Base-by-base conservation (phyloP, 2,113 vertebrate species). In the Lonchura striata region DNA sequence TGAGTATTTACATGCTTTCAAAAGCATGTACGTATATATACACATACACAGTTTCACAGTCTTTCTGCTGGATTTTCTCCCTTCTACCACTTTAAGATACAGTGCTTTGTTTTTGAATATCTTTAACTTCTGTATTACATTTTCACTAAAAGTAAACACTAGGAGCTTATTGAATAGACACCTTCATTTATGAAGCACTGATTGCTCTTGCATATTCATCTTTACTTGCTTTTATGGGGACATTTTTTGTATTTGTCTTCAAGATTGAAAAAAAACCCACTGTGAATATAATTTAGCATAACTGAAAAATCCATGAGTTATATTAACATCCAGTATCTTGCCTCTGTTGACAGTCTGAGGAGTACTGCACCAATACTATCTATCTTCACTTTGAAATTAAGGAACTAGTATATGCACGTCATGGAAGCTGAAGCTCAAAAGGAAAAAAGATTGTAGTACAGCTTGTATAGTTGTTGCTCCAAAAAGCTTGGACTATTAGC, bases 161-260 rank as follows among this genome's bases (percentile, higher is more conserved):
- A 75, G n/a, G 44, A 63, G 44, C 44, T 82, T 94, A 88, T 74
- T 94, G 77, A 95, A 82, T 42, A 75, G 72, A 81, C 33, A 50
- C 56, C 68, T 90, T 88, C 66, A 46, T 95, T 90, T 82, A 54
- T 77, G 41, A 95, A 89, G 81, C 92, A 59, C 49, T 59, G 72
- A 86, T 94, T 93, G 60, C 88, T 92, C 84, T 87, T 95, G 41
- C 42, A 75, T 96, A 94, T 89, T 95, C 66, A 59, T 91, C 86
- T 41, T 91, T 87, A 23, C 82, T 65, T 94, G 74, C 52, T 96
- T 97, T 84, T 77, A 75, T 79, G 54, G 53, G 24, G 24, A 70
- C 66, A 79, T 91, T 91, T 95, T 88, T 76, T 94, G 41, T 93
- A 75, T 79, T 96, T 81, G 70, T 44, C 65, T 82, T 85, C 82